Evolutionary conservation across 2,797 vertebrate species (phyloP).

Genomic region (Octomys mimax): DNA sequence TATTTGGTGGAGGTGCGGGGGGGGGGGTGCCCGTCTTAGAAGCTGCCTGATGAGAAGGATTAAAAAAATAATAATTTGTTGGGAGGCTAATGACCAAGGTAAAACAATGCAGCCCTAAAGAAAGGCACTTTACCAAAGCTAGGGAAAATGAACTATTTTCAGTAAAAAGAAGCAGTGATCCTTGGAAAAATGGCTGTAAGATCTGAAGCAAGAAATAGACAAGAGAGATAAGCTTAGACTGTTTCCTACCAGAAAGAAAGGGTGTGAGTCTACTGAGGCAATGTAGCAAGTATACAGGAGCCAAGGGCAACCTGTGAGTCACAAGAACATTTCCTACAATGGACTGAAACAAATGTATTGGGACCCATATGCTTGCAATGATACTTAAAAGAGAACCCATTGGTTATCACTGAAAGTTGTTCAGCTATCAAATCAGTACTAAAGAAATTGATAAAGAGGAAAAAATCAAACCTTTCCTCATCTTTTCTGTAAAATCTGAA

Average conservation of each 20-base stretch:
- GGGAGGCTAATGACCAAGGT: slow-evolving; percentile 5
- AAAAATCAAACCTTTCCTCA: neutral
- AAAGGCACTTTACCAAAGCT: neutral
- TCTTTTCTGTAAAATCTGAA: slow-evolving; percentile 13
- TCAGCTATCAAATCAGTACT: slow-evolving; percentile 19
- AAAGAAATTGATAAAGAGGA: neutral
- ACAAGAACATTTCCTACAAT: neutral
- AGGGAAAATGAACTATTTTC: neutral
- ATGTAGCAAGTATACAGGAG: neutral
- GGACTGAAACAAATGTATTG: neutral
- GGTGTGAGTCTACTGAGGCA: neutral
- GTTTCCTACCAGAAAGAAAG: slow-evolving; percentile 30
- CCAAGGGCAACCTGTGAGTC: neutral
- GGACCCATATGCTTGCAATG: slow-evolving; percentile 6
- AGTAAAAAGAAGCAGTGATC: neutral
- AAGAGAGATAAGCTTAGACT: neutral
- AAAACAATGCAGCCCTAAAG: neutral
- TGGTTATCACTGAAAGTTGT: neutral
- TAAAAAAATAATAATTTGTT: slow-evolving; percentile 1
- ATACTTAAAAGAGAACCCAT: slow-evolving; percentile 21
- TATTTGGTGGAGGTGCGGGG: neutral
- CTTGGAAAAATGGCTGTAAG: slow-evolving; percentile 36
- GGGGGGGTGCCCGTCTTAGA: neutral
- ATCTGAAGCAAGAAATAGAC: neutral
- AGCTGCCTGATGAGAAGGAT: slow-evolving; percentile 32